Percentiles rank a stretch among this genome's conserved stretches.
Conservation (phyloP, 92 coral and sea anemone species). For the Metridium senile region DNA sequence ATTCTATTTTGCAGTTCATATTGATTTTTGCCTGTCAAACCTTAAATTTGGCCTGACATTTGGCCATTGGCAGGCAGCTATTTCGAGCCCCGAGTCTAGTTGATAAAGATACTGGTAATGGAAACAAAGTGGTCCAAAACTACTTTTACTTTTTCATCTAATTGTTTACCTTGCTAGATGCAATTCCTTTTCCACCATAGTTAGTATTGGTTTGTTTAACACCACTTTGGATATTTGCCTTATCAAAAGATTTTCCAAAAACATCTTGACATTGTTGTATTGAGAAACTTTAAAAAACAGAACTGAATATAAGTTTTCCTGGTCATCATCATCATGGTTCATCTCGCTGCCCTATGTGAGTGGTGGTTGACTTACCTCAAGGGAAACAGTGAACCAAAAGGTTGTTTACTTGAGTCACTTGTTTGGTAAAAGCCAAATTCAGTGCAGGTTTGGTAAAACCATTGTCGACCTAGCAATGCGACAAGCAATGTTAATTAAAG, state of each 20-base stretch:
- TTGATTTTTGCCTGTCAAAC: no score
- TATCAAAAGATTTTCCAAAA: constrained; percentile 78
- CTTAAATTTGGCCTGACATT: no score
- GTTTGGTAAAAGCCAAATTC: constrained; percentile 99
- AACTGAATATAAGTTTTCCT: no score
- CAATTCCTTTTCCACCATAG: constrained; percentile 90
- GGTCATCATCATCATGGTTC: no score
- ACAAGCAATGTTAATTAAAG: background rate
- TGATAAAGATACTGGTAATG: no score
- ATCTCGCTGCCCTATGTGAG: no score
- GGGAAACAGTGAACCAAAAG: constrained; percentile 92
- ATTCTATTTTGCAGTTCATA: no score
- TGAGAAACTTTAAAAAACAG: constrained; percentile 62
- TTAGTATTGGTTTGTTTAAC: constrained; percentile 87
- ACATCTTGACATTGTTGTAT: constrained; percentile 95
- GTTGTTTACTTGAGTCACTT: constrained; percentile 82
- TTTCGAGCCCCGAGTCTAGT: no score
- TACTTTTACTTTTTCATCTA: no score
- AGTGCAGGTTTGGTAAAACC: constrained; percentile 98
- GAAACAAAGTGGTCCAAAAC: no score
- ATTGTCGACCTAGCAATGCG: constrained; percentile 75
- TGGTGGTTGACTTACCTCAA: constrained; percentile 70
- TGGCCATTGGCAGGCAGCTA: no score
- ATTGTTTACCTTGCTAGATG: constrained; percentile 73
- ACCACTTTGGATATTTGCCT: constrained; percentile 72